Percentiles rank a stretch among this genome's conserved stretches.
These are phyloP conservation scores for Hippocampus mohnikei DNA, from an alignment of 2,113 vertebrate species.

Conservation along the genomic window DNA sequence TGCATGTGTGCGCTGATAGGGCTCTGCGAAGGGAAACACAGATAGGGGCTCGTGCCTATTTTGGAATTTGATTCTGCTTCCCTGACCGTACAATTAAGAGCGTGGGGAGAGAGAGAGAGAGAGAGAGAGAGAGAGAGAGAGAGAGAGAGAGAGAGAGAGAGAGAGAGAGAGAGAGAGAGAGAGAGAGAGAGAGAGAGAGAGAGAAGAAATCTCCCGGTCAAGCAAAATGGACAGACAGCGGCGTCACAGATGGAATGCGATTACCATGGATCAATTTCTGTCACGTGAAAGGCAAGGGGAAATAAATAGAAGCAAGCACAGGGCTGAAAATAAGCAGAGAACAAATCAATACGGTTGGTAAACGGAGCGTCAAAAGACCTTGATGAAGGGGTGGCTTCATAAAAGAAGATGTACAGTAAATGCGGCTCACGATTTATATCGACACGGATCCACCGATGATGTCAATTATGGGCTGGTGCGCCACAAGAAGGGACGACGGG, in stretches of 20 bases:
- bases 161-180: too few species aligned
- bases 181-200: neutral
- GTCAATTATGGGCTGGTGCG: conserved; percentile 44
- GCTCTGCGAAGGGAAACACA: conserved; percentile 33
- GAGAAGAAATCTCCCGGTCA: conserved; percentile 24
- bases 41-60: conserved; percentile 44
- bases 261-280: conserved; percentile 73
- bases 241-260: conserved; percentile 68
- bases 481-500: neutral
- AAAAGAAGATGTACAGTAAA: conserved; percentile 62
- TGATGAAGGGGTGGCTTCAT: conserved; percentile 60
- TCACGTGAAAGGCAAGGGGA: conserved; percentile 37
- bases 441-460: conserved; percentile 34
- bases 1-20: conserved; percentile 16
- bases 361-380: conserved; percentile 48
- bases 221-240: conserved; percentile 53
- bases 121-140: too few species aligned
- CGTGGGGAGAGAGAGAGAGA: conserved; percentile 11
- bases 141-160: too few species aligned
- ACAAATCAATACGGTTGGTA: conserved; percentile 63
- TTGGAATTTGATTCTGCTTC: conserved; percentile 67
- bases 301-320: conserved; percentile 37
- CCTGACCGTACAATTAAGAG: conserved; percentile 64
- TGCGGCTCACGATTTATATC: conserved; percentile 54
- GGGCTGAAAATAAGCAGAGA: conserved; percentile 40